Base-by-base conservation (phyloP, 2,888 invertebrate genomes). In the Callosobruchus maculatus region DNA sequence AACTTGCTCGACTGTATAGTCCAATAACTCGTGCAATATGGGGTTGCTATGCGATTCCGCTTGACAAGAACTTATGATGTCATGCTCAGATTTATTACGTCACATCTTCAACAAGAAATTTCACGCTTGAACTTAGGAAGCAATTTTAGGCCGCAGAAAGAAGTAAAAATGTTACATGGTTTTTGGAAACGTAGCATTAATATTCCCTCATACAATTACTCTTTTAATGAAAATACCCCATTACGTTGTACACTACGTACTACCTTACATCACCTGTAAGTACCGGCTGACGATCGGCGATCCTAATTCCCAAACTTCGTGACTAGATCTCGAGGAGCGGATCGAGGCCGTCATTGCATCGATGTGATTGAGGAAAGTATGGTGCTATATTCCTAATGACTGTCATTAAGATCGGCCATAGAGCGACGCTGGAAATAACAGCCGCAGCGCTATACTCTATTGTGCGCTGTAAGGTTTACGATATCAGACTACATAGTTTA, bases 371-470 rank as follows among this genome's bases (percentile, higher is more conserved):
- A 76, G 77, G 76, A 77, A 78, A 80, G 79, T 77, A 78, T 78
- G 77, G 80, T 77, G 79, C 77, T 80, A 79, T 80, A 78, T 79
- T 80, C 75, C 77, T 81, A 79, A 80, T 79, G 79, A 78, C 78
- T 71, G 78, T 78, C 78, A 80, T 80, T 79, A 80, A 68, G 74
- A 74, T 73, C 74, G 77, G 77, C 77, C 74, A 77, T 76, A 75
- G 76, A 72, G 77, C 77, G 75, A 74, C 74, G 71, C 30, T 74
- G 71, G 71, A 78, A 78, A 76, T 74, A 74, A 77, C 74, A 76
- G 77, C 78, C 77, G 76, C 75, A 72, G 49, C 49, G 49, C 49
- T 18, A 49, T 49, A 49, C 49, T n/a, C n/a, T 49, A 49, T 49
- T 49, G 49, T 49, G 49, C 49, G 49, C 49, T 49, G 49, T 7